phyloP scores from a whole-genome alignment of 92 coral and sea anemone genomes.

The Epizoanthus ramosus region DNA sequence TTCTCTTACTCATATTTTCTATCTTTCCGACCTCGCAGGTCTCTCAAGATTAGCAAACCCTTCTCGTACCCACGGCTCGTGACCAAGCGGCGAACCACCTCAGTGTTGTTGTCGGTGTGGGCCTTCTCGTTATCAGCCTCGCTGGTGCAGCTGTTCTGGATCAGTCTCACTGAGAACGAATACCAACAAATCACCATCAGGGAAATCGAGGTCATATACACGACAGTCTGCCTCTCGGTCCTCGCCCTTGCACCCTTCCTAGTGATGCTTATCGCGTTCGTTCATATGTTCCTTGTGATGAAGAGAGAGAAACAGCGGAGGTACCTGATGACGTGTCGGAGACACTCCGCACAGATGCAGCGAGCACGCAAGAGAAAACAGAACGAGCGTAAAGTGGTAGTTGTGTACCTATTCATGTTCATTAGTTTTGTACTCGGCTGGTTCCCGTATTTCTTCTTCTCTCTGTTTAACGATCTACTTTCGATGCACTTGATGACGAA shows the following conservation, averaged over 20 bases:
- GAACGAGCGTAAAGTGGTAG: slow-evolving; percentile 58
- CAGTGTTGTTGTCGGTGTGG: slow-evolving; percentile 61
- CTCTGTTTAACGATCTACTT: slow-evolving; percentile 50
- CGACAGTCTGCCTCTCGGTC: slow-evolving; percentile 45
- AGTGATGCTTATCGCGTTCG: slow-evolving; percentile 51
- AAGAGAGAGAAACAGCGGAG: slow-evolving; percentile 47
- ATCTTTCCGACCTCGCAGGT: not conserved
- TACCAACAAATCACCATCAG: not conserved
- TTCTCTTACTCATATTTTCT: not conserved
- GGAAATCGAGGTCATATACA: slow-evolving; percentile 49
- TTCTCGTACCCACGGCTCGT: slow-evolving; percentile 55
- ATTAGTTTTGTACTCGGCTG: slow-evolving; percentile 67
- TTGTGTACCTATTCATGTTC: slow-evolving; percentile 66
- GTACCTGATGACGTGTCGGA: slow-evolving; percentile 23
- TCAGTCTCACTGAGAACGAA: slow-evolving; percentile 14
- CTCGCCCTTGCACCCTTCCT: slow-evolving; percentile 66
- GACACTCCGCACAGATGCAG: not conserved
- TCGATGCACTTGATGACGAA: slow-evolving; percentile 1
- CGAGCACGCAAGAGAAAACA: slow-evolving; percentile 23
- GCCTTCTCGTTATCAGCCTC: slow-evolving; percentile 60
- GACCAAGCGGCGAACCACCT: slow-evolving; percentile 61
- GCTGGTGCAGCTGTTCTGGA: slow-evolving; percentile 65
- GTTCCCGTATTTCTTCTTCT: slow-evolving; percentile 70
- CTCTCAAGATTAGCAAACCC: slow-evolving; percentile 69
- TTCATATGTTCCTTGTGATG: slow-evolving; percentile 64